Evolutionary conservation across 2,113 vertebrate genomes (phyloP).

Genomic region (Gadus chalcogrammus): DNA sequence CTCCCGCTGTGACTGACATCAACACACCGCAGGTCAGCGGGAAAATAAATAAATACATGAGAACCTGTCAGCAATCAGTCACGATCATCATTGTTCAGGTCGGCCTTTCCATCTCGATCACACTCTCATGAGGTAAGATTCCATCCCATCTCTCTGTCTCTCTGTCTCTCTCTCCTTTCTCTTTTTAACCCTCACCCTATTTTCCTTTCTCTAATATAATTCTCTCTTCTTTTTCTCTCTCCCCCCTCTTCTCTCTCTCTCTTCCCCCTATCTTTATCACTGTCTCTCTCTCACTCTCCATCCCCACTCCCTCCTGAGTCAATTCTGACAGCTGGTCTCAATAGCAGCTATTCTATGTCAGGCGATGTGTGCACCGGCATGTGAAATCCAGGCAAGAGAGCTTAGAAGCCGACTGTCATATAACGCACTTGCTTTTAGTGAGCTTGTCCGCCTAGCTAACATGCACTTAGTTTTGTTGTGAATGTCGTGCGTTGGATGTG

Average conservation of each 20-base stretch:
- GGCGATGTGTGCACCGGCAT: conserved; percentile 39
- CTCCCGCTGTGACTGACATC: conserved; percentile 20
- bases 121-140: background rate
- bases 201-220: conserved; percentile 30
- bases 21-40: conserved; percentile 40
- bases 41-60: conserved; percentile 8
- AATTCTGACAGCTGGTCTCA: conserved; percentile 64
- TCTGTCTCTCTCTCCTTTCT: conserved; percentile 38
- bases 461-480: too few species aligned
- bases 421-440: too few species aligned
- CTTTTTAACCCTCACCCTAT: conserved; percentile 20
- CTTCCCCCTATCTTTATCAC: conserved; percentile 23
- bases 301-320: background rate
- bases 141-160: too few species aligned
- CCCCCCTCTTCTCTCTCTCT: conserved; percentile 19
- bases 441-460: too few species aligned
- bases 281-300: conserved; percentile 13
- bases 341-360: conserved; percentile 57
- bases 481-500: too few species aligned
- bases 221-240: conserved; percentile 25
- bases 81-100: conserved; percentile 37
- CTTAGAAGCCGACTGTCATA: background rate
- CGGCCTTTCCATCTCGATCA: background rate
- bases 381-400: conserved; percentile 34
- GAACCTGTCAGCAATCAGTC: conserved; percentile 42